Evolutionary conservation across 2,888 invertebrate species (phyloP).

Genomic region (Hanleya hanleyi): DNA sequence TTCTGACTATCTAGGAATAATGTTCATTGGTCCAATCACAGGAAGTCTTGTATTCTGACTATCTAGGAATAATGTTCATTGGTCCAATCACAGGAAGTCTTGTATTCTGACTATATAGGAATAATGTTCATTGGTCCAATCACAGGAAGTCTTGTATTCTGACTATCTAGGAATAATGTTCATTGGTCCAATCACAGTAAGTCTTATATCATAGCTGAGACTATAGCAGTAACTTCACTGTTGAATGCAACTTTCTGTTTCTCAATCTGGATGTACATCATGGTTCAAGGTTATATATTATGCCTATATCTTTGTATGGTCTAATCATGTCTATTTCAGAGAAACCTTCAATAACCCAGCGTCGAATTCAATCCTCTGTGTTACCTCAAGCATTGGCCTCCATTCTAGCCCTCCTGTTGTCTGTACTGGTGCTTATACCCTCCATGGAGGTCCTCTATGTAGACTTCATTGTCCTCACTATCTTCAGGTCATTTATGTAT

Average conservation of each 20-base stretch:
- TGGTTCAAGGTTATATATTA: not conserved
- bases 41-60: no score
- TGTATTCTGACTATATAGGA: no score
- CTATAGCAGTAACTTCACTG: no score
- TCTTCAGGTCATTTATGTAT: slow-evolving; percentile 56
- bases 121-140: no score
- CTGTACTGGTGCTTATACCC: slow-evolving; percentile 41
- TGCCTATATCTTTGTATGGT: not conserved
- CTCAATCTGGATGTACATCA: not conserved
- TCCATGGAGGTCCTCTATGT: slow-evolving; percentile 34
- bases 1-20: no score
- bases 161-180: no score
- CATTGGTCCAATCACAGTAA: not conserved
- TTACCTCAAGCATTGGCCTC: slow-evolving; percentile 46
- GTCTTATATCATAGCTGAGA: not conserved
- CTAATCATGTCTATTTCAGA: not conserved
- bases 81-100: no score
- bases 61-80: no score
- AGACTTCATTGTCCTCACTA: slow-evolving; percentile 47
- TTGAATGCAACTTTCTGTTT: not conserved
- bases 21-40: no score
- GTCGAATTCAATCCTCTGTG: slow-evolving; percentile 39
- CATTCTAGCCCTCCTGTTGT: slow-evolving; percentile 39
- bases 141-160: no score
- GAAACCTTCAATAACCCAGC: not conserved